Conservation (phyloP, 2,888 invertebrate genomes). For the Galeopsomyia nigrocyanea region DNA sequence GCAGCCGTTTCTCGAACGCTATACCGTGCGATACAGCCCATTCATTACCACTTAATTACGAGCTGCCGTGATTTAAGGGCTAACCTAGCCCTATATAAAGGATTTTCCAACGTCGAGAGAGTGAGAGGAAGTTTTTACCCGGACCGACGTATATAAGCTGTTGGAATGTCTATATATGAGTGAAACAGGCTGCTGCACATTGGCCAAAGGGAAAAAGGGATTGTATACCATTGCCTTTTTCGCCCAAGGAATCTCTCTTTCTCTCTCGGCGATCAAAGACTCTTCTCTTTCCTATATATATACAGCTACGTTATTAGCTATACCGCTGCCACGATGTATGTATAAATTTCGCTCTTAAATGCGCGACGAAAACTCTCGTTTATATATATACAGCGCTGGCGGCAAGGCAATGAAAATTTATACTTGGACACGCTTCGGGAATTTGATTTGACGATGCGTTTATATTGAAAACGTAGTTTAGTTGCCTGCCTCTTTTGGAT, state of each 20-base stretch:
- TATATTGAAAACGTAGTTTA: too few species aligned
- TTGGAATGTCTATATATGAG: conserved; percentile 67
- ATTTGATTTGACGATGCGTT: too few species aligned
- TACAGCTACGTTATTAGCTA: background rate
- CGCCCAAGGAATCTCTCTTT: conserved; percentile 48
- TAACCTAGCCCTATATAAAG: background rate
- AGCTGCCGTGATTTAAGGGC: conserved; percentile 68
- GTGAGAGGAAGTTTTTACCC: conserved; percentile 6
- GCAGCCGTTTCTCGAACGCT: too few species aligned
- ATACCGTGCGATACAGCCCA: conserved; percentile 60
- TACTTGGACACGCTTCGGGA: too few species aligned
- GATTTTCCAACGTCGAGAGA: background rate
- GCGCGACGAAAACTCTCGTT: background rate
- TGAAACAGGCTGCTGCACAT: conserved; percentile 64
- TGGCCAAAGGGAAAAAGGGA: conserved; percentile 66
- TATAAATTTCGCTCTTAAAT: conserved; percentile 1
- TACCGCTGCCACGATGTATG: too few species aligned
- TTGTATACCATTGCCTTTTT: conserved; percentile 55
- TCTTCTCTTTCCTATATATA: conserved; percentile 18
- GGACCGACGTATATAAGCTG: conserved; percentile 18
- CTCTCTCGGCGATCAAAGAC: conserved; percentile 22
- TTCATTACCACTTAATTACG: conserved; percentile 69
- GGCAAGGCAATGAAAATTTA: background rate
- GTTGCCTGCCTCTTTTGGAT: too few species aligned
- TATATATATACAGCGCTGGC: background rate